Evolutionary conservation across 2,113 vertebrate genomes (phyloP), one percentile per base, ranked within the genome.

Genomic region (Myotis brandtii): DNA sequence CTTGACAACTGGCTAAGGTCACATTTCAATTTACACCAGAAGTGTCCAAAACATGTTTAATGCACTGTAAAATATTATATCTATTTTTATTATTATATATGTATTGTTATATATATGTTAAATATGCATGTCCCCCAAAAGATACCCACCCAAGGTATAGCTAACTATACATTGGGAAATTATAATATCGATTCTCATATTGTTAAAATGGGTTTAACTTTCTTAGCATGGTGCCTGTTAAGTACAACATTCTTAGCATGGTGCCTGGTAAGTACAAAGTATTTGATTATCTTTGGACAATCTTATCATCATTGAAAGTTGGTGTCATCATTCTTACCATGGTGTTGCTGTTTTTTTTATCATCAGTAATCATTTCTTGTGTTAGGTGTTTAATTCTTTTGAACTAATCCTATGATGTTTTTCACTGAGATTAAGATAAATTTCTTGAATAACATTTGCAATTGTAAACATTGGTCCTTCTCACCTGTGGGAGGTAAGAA

Each of bases 21-120:
- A 92, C 80, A 95, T 87, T 96, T 93, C 46, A 75, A 77, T 95
- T 93, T 93, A 40, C 27, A 95, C 3, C 21, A 66, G 69, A 91
- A 25, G 69, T 21, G 14, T 67, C 67, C 66, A 95, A 93, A 86
- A 81, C 37, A 88, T 64, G 2, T 59, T 54, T 77, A 67, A 92
- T 91, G 56, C 32, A 62, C 21, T 80, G 34, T 5, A 18, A 62
- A 62, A 14, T 82, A n/a, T 77, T 56, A 9, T 46, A 43, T 70
- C 13, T 50, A 30, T 62, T 27, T 30, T 32, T 77, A 18, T 76
- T 48, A 30, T 32, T 43, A 76, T 48, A 50, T n/a, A n/a, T 48
- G 46, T 21, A 77, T 48, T 52, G 30, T 46, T 76, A 50, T 32
- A 18, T 32, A 64, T 30, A 66, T 13, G 11, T 25, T 73, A 73